Base-by-base conservation (phyloP, 2,113 vertebrate genomes). In the Junco hyemalis region DNA sequence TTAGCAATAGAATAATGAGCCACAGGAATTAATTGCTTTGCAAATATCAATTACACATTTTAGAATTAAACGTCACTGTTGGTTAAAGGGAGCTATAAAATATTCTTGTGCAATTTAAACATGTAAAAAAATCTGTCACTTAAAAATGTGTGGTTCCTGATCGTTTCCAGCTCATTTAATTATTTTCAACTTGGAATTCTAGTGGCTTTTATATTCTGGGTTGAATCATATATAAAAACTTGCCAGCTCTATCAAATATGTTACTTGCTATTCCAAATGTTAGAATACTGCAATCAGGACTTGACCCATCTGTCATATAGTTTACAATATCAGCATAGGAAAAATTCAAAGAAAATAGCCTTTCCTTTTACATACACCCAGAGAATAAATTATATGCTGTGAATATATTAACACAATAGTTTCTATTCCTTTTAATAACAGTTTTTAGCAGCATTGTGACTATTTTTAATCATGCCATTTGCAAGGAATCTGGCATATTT, bases 201-300 rank as follows among this genome's bases (percentile, higher is more conserved):
- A 95, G 65, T 98, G 97, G 97, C 97, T 98, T 98, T 98, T 98
- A 98, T 98, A 98, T 98, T 98, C 98, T 98, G 97, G 98, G 97
- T 98, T 98, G 98, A 98, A 98, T 98, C 98, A 98, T 98, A 98
- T 98, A 98, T 98, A 98, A 98, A 98, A 98, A 97, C 98, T 98
- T 98, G 98, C 98, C 98, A 98, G 98, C 98, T 98, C 96, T 98
- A 98, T 98, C 98, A 98, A 98, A 98, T 98, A 98, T 98, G 98
- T 98, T 98, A 97, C 98, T 98, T 97, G 98, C 98, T 98, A 97
- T 98, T 98, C 98, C 98, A 98, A 98, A 98, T 98, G 98, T 98
- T 98, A 98, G 97, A 98, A 97, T 98, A 97, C 97, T 94, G 96
- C 97, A 97, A 98, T 98, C 98, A 98, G 98, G 96, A 98, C 97